Evolutionary conservation across 2,113 vertebrate species (phyloP).

Genomic region (Dendrocopos noguchii): DNA sequence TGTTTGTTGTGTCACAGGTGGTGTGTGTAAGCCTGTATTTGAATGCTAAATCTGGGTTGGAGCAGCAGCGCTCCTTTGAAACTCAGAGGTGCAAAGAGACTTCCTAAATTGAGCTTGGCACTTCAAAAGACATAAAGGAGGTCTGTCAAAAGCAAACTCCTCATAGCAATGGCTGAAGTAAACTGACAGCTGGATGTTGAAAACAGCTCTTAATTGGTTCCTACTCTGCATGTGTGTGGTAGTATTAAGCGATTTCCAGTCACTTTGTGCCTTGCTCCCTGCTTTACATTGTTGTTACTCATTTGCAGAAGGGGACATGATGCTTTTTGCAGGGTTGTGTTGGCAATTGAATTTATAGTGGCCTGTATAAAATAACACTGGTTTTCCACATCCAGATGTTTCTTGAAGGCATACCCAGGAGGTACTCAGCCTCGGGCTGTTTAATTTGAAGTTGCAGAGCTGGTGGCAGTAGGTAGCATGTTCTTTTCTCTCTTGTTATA

Average conservation of each 20-base stretch:
- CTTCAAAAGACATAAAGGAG: neutral
- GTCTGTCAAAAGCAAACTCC: conserved; percentile 4
- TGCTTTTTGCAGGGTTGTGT: neutral
- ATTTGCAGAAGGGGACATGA: neutral
- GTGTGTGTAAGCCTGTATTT: neutral
- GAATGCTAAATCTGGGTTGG: neutral
- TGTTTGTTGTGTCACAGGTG: neutral
- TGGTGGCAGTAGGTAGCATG: neutral
- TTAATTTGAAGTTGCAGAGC: neutral
- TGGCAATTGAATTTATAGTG: neutral
- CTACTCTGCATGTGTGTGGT: neutral
- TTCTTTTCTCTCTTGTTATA: neutral
- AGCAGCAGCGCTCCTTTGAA: conserved; percentile 10
- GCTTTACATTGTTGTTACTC: neutral
- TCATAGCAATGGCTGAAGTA: neutral
- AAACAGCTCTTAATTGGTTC: neutral
- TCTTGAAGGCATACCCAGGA: neutral
- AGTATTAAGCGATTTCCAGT: neutral
- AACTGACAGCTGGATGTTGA: neutral
- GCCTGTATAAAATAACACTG: neutral
- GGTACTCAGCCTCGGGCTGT: neutral
- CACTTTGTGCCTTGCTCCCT: neutral
- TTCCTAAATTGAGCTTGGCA: neutral
- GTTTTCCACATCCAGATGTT: conserved; percentile 10
- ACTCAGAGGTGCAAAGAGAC: neutral